Conservation (phyloP, 64 coral and sea anemone species). For the Catalaphyllia jardinei region DNA sequence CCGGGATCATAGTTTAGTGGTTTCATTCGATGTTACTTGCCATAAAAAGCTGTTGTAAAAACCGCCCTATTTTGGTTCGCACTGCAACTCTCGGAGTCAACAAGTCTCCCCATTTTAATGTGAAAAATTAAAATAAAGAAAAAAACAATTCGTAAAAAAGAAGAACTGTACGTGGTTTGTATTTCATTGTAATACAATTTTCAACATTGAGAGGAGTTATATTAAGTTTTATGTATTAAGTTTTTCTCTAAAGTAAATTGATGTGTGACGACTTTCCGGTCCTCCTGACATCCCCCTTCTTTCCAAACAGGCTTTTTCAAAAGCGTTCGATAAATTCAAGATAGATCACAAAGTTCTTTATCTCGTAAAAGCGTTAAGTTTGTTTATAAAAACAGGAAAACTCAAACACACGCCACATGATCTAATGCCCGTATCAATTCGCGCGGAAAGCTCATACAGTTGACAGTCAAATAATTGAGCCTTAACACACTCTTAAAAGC, state of each 20-base stretch:
- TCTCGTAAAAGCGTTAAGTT: constrained; percentile 4
- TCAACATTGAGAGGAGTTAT: too few relatives aligned
- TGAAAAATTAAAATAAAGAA: too few relatives aligned
- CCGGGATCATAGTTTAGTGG: neutral
- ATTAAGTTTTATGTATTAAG: too few relatives aligned
- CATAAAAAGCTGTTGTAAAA: too few relatives aligned
- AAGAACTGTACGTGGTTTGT: too few relatives aligned
- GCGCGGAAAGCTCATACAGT: neutral
- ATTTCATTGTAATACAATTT: too few relatives aligned
- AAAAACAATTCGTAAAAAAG: too few relatives aligned
- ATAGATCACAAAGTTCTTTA: neutral
- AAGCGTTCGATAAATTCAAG: neutral
- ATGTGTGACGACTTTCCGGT: neutral
- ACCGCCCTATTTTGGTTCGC: too few relatives aligned
- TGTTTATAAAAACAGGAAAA: constrained; percentile 2
- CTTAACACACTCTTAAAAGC: constrained; percentile 1
- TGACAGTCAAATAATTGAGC: neutral
- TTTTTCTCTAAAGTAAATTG: too few relatives aligned
- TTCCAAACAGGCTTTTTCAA: neutral
- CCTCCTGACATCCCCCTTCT: neutral
- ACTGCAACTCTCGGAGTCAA: too few relatives aligned
- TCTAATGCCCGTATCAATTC: constrained; percentile 12
- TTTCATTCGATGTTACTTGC: neutral
- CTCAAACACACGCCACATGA: neutral
- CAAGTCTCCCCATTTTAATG: too few relatives aligned